Percentiles rank a stretch among this genome's conserved stretches.
Conservation (phyloP, 2,888 invertebrate genomes). For the Sphecodes monilicornis region DNA sequence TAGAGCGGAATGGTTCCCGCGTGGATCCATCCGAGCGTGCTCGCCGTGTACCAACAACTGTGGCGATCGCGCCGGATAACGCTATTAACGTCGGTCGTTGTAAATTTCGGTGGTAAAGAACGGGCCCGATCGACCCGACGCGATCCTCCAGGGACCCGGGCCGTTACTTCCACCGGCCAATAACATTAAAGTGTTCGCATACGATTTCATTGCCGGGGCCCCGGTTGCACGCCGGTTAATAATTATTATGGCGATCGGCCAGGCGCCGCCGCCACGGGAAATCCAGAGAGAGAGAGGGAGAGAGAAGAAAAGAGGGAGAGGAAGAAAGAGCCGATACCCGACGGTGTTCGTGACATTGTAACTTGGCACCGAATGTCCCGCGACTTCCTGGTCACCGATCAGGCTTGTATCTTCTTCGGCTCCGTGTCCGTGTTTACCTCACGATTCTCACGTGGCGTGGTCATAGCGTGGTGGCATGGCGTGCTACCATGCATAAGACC, state of each 20-base stretch:
- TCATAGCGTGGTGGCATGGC: conserved; percentile 39
- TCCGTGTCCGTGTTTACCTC: conserved; percentile 68
- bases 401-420: conserved; percentile 67
- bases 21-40: background rate
- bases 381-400: conserved; percentile 70
- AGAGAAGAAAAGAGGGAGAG: background rate
- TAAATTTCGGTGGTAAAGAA: conserved; percentile 3
- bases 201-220: background rate
- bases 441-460: conserved; percentile 67
- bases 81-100: conserved; percentile 22
- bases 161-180: conserved; percentile 9
- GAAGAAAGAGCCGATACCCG: background rate
- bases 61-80: conserved; percentile 33
- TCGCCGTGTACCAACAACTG: conserved; percentile 11
- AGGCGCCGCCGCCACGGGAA: background rate
- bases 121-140: background rate
- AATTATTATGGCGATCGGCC: conserved; percentile 8
- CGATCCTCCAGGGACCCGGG: background rate
- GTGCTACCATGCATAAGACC: conserved; percentile 62
- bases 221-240: conserved; percentile 11
- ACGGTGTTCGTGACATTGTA: conserved; percentile 58
- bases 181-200: background rate
- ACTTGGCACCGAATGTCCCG: conserved; percentile 56
- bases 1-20: conserved; percentile 39
- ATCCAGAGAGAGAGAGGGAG: background rate